phyloP scores from a whole-genome alignment of 2,113 vertebrate species.

The Thamnophis sirtalis region DNA sequence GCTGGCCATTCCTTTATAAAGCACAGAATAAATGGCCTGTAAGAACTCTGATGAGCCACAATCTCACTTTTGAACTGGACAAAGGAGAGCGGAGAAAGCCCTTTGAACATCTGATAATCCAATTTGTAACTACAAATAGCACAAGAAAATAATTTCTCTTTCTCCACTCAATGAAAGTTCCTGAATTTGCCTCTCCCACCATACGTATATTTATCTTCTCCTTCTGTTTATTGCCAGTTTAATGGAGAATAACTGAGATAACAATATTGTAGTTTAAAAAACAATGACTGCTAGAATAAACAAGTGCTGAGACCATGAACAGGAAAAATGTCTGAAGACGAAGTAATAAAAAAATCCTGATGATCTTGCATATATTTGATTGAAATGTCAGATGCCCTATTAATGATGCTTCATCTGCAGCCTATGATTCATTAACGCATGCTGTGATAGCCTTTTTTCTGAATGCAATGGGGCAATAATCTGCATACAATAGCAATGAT shows the following conservation, averaged over 20 bases:
- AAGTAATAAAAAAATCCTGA: background rate
- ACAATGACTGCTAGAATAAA: background rate
- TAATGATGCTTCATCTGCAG: background rate
- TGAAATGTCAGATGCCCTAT: background rate
- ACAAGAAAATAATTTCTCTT: background rate
- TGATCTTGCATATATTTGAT: background rate
- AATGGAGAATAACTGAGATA: background rate
- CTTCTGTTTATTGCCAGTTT: background rate
- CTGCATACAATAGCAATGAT: background rate
- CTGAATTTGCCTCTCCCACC: too few species aligned
- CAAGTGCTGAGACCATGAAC: background rate
- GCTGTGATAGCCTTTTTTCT: background rate
- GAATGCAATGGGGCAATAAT: background rate
- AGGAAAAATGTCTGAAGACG: background rate
- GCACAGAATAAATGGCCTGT: background rate
- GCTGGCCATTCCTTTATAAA: background rate
- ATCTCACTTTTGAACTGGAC: background rate
- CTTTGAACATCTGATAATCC: background rate
- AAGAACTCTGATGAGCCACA: background rate
- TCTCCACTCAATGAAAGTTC: background rate
- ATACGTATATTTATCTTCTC: background rate
- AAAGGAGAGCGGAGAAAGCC: background rate
- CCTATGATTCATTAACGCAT: background rate
- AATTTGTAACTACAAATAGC: background rate
- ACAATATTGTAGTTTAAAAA: background rate